Base-by-base conservation (phyloP, 1,140 invertebrate genomes). In the Monochamus saltuarius region DNA sequence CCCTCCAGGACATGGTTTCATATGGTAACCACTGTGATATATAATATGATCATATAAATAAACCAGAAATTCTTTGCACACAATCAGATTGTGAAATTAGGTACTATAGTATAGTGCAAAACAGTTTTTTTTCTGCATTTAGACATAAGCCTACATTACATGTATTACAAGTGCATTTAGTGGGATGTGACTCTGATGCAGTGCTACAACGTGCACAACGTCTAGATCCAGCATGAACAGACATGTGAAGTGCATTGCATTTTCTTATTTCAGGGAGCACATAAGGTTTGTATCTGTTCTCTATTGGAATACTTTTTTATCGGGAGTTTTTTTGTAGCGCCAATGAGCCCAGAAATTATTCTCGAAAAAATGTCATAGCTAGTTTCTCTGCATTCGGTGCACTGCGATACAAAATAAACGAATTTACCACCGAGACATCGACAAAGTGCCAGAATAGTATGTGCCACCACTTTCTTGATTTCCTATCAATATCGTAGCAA, bases 201-300 rank as follows among this genome's bases (percentile, higher is more conserved):
- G n/a, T 42, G 40, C 40, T 42, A 42, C n/a, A 42, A 42, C 40
- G 16, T 42, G 40, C 40, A 42, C 38, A 39, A 39, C 40, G 40
- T 7, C 40, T 42, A 42, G 40, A 42, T 42, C 40, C 40, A 42
- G 2, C 7, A 42, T 42, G 16, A 42, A 42, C 7, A 13, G 40
- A 7, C 40, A 42, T 42, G 40, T 42, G 40, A 17, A 13, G 40
- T 13, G 16, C 40, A 17, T 42, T 42, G 7, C 40, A 3, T 42
- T 13, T 42, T 42, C 40, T 17, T 42, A 42, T 7, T 42, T 42
- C 40, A 42, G n/a, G n/a, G 7, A 7, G 40, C n/a, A 42, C n/a
- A 42, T 42, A 42, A 13, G 40, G n/a, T 42, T 42, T 42, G 16
- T 42, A 42, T 42, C 40, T 42, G 16, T 42, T 42, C n/a, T 42